Evolutionary conservation across 2,888 invertebrate genomes (phyloP).

Genomic region (Capitulum mitella): DNA sequence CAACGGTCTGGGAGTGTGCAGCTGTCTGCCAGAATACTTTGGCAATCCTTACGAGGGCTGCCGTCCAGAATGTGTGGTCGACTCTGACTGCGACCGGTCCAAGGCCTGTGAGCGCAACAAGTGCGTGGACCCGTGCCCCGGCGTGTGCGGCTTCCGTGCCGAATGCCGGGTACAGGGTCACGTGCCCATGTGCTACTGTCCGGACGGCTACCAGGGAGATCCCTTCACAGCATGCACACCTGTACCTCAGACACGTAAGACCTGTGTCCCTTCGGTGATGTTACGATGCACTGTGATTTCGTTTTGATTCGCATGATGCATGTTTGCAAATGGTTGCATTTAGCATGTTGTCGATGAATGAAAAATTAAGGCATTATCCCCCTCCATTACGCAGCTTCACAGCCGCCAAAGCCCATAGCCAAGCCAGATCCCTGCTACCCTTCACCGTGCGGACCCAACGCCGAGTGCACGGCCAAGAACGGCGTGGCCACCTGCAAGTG

Average conservation of each 20-base stretch:
- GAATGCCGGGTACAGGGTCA: constrained; percentile 66
- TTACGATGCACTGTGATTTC: too few species aligned
- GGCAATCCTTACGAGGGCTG: constrained; percentile 69
- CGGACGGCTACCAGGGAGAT: constrained; percentile 66
- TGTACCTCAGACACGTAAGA: constrained; percentile 46
- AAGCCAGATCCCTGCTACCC: constrained; percentile 40
- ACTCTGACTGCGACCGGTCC: constrained; percentile 66
- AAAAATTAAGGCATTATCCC: too few species aligned
- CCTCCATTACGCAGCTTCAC: too few species aligned
- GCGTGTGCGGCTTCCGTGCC: constrained; percentile 65
- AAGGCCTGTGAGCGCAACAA: constrained; percentile 57
- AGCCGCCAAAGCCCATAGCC: constrained; percentile 56
- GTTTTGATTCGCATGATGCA: too few species aligned
- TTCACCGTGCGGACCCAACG: constrained; percentile 64
- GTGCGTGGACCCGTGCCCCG: constrained; percentile 67
- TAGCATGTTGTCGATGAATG: too few species aligned
- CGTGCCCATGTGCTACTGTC: constrained; percentile 69
- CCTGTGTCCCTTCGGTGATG: too few species aligned
- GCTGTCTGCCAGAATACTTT: constrained; percentile 60
- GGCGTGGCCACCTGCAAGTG: constrained; percentile 54
- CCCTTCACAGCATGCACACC: constrained; percentile 67
- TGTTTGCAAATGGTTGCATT: too few species aligned
- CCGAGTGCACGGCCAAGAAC: constrained; percentile 44
- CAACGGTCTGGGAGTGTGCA: constrained; percentile 57
- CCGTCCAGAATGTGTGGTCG: constrained; percentile 75